phyloP scores from a whole-genome alignment of 2,797 vertebrate species.

The Philypnodon macrostomus region DNA sequence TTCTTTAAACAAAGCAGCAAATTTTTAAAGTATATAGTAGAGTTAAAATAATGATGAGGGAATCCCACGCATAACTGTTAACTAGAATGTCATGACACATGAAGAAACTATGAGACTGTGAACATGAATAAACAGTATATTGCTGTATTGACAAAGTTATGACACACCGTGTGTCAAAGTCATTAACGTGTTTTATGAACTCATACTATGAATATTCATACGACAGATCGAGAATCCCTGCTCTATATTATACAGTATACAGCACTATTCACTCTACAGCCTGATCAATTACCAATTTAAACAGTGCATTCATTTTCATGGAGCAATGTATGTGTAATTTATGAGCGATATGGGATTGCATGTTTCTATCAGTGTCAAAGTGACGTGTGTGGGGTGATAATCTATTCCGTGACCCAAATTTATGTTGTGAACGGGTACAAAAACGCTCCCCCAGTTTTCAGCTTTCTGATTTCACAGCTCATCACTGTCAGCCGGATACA shows the following conservation, averaged over 20 bases:
- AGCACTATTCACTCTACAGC: conserved; percentile 30
- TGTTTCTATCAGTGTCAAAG: conserved; percentile 60
- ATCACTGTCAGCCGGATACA: conserved; percentile 65
- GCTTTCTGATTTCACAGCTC: conserved; percentile 67
- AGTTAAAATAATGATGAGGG: no score
- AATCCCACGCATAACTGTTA: not conserved
- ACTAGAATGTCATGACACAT: not conserved
- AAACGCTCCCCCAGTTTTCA: conserved; percentile 56
- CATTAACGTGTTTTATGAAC: conserved; percentile 15
- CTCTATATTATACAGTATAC: conserved; percentile 5
- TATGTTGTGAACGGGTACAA: conserved; percentile 67
- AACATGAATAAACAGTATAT: not conserved
- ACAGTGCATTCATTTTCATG: conserved; percentile 55
- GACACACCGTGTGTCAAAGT: not conserved
- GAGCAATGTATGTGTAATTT: conserved; percentile 62
- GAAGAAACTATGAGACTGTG: not conserved
- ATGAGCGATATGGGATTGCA: conserved; percentile 53
- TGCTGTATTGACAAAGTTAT: not conserved
- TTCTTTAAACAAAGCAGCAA: no score
- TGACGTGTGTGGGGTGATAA: conserved; percentile 65
- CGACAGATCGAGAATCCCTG: conserved; percentile 5
- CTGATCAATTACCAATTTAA: conserved; percentile 61
- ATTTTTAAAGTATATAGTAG: no score
- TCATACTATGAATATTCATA: conserved; percentile 31
- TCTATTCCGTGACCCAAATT: conserved; percentile 75